Evolutionary conservation across 2,113 vertebrate species (phyloP), one percentile per base, ranked within the genome.

Genomic region (Scophthalmus maximus): DNA sequence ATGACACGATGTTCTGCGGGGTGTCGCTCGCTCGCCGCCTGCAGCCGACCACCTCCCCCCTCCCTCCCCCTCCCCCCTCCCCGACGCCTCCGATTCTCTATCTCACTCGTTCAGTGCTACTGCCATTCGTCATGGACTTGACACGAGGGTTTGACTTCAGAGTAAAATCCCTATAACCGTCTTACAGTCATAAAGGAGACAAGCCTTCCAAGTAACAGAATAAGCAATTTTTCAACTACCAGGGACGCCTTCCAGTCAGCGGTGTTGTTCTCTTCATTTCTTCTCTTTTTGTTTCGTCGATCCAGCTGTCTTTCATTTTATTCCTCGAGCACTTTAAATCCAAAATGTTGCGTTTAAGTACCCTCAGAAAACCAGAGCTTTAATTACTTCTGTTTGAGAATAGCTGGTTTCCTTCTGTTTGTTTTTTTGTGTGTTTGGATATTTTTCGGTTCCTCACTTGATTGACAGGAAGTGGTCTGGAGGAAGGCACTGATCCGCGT

Each of bases 151-250:
- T 89, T 87, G 70, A 91, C 90, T 86, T 86, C 88, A 87, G 83
- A 89, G 85, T 81, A 86, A 92, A 87, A 92, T 88, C 90, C 89
- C 90, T 91, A 87, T 89, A 88, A 89, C 88, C 82, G 87, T 93
- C 89, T 90, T 91, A 91, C 89, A 91, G 91, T 92, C 91, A 93
- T 90, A 93, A 92, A 93, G 89, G 92, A 93, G 91, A 92, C 92
- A 94, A 94, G 91, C 91, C 92, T 93, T 93, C 88, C 87, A 90
- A 93, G 83, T 88, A 91, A 91, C 88, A 85, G 90, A 91, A 93
- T 92, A 93, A 93, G 92, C 91, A 92, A 93, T 94, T 91, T 85
- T 91, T 84, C 18, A 91, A 92, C 93, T 93, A 91, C 92, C 92
- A 93, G 92, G 92, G 91, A 93, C 89, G 87, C 91, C 92, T 92